Conservation (phyloP, 2,797 vertebrate genomes). For the Enteromius trimaculatus region DNA sequence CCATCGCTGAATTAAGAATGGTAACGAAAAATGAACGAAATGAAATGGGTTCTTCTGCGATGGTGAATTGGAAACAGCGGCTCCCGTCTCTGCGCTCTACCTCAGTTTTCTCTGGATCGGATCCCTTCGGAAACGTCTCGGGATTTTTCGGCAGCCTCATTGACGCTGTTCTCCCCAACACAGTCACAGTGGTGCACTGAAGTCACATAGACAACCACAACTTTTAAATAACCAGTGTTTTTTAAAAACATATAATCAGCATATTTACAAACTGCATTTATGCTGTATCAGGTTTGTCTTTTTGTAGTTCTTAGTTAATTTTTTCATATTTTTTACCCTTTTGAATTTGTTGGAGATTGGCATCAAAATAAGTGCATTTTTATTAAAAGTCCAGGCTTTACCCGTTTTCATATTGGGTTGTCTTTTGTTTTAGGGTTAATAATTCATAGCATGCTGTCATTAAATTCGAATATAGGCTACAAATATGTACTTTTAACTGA, state of each 20-base stretch:
- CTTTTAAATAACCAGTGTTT: not conserved
- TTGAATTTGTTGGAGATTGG: not conserved
- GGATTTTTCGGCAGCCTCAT: slow-evolving; percentile 42
- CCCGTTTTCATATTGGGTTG: not conserved
- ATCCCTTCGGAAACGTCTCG: slow-evolving; percentile 58
- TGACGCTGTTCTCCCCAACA: slow-evolving; percentile 28
- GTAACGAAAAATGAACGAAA: slow-evolving; percentile 38
- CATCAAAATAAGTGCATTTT: not conserved
- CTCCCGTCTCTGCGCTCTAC: slow-evolving; percentile 57
- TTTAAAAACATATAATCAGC: not conserved
- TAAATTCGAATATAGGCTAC: not conserved
- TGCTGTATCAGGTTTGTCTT: not conserved
- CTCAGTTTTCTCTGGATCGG: slow-evolving; percentile 58
- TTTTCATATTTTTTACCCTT: not conserved
- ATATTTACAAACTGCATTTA: not conserved
- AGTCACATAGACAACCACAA: slow-evolving; percentile 4
- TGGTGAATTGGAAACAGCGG: slow-evolving; percentile 57
- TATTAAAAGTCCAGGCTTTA: not conserved
- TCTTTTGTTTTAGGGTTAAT: not conserved
- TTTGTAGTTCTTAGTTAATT: not conserved
- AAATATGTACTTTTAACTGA: not conserved
- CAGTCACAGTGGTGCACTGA: slow-evolving; percentile 14
- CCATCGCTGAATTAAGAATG: slow-evolving; percentile 44
- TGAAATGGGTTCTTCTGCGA: slow-evolving; percentile 46
- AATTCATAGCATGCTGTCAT: not conserved